Evolutionary conservation across 2,888 invertebrate genomes (phyloP).

Genomic region (Protophormia terraenovae): DNA sequence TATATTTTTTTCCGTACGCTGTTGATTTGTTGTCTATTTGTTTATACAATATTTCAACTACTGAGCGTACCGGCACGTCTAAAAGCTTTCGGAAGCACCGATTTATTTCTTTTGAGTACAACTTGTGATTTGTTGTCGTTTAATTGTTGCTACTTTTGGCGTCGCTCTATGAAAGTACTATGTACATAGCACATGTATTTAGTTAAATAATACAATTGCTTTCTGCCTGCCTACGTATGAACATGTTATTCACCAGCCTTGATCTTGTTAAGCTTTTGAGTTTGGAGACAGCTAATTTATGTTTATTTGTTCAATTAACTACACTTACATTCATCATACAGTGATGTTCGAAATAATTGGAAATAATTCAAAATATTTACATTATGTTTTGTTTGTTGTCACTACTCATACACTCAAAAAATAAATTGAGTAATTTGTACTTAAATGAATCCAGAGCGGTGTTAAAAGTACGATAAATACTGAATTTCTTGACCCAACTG

Average conservation of each 20-base stretch:
- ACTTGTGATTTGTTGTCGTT: neutral
- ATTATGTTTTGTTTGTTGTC: too few relatives aligned
- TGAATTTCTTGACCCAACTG: too few relatives aligned
- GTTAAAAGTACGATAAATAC: too few relatives aligned
- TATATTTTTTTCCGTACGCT: neutral
- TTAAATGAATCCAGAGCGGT: too few relatives aligned
- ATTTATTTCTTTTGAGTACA: constrained; percentile 15
- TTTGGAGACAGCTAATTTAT: constrained; percentile 11
- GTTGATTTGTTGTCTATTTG: constrained; percentile 35
- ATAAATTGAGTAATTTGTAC: too few relatives aligned
- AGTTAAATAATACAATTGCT: neutral
- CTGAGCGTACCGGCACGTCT: constrained; percentile 15
- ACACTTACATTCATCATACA: neutral
- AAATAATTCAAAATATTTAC: neutral
- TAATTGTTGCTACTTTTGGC: neutral
- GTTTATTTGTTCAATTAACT: neutral
- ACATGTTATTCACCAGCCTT: constrained; percentile 23
- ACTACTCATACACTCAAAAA: too few relatives aligned
- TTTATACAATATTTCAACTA: constrained; percentile 35
- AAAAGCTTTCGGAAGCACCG: constrained; percentile 16
- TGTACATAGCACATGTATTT: neutral
- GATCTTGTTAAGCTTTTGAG: constrained; percentile 31
- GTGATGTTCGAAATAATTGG: neutral
- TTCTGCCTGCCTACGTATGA: neutral
- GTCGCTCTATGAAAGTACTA: neutral